phyloP scores from a whole-genome alignment of 2,797 vertebrate species.

The Phaenicophaeus curvirostris region DNA sequence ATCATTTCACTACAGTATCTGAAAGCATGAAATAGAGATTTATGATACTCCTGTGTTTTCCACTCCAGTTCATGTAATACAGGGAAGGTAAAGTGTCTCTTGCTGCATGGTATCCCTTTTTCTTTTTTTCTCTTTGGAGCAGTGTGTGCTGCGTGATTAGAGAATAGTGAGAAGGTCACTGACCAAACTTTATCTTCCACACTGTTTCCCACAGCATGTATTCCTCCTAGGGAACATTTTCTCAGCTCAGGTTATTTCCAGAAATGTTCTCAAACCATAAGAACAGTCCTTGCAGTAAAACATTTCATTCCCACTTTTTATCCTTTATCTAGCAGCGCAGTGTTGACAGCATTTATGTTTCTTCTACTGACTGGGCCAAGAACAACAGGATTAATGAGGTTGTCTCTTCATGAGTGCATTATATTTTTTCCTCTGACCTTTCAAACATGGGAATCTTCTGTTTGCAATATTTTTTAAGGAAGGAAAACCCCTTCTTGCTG shows the following conservation, averaged over 20 bases:
- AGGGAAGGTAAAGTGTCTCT: slow-evolving; percentile 70
- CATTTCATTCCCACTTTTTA: slow-evolving; percentile 77
- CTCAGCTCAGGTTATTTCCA: slow-evolving; percentile 81
- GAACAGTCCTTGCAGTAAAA: slow-evolving; percentile 75
- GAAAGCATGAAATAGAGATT: slow-evolving; percentile 68
- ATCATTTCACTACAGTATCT: slow-evolving; percentile 57
- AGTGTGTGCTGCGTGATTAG: slow-evolving; percentile 70
- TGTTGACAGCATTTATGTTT: slow-evolving; percentile 79
- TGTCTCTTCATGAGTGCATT: slow-evolving; percentile 75
- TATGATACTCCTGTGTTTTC: slow-evolving; percentile 67
- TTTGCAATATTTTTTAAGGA: slow-evolving; percentile 58
- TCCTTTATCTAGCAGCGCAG: slow-evolving; percentile 74
- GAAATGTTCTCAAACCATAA: slow-evolving; percentile 79
- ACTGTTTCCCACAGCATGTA: slow-evolving; percentile 77
- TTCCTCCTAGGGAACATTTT: slow-evolving; percentile 76
- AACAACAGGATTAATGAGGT: slow-evolving; percentile 76
- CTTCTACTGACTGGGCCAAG: slow-evolving; percentile 75
- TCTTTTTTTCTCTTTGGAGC: slow-evolving; percentile 42
- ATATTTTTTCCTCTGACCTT: slow-evolving; percentile 74
- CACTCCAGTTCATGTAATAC: slow-evolving; percentile 53
- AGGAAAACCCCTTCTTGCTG: not conserved
- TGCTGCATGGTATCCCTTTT: slow-evolving; percentile 38
- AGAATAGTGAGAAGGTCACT: slow-evolving; percentile 76
- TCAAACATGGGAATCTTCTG: slow-evolving; percentile 72
- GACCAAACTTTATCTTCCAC: slow-evolving; percentile 77